Conservation (phyloP, 2,888 invertebrate genomes). For the Empis livida region DNA sequence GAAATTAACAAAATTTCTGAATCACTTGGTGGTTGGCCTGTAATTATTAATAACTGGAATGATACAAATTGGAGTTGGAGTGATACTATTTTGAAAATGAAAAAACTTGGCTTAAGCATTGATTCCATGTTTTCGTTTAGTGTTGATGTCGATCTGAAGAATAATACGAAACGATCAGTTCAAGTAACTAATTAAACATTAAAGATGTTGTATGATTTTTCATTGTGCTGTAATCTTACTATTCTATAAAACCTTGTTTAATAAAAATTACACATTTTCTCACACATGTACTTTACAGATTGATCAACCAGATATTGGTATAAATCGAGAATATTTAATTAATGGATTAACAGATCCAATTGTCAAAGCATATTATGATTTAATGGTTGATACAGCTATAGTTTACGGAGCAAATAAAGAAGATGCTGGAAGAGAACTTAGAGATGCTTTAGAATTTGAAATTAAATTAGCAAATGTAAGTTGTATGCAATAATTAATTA, state of each 20-base stretch:
- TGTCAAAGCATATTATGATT: conserved; percentile 64
- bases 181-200: conserved; percentile 47
- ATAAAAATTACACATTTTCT: conserved; percentile 34
- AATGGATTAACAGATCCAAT: conserved; percentile 64
- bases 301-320: conserved; percentile 67
- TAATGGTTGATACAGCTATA: conserved; percentile 70
- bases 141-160: conserved; percentile 70
- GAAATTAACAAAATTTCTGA: conserved; percentile 55
- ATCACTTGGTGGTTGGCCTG: conserved; percentile 77
- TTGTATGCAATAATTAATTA: no score
- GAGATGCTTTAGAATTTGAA: conserved; percentile 68
- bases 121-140: conserved; percentile 78
- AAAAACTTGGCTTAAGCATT: conserved; percentile 61
- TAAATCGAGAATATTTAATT: conserved; percentile 65
- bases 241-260: neutral
- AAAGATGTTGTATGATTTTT: no score
- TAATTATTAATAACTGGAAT: conserved; percentile 62
- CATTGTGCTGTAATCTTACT: no score
- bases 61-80: conserved; percentile 58
- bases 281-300: conserved; percentile 44
- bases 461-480: conserved; percentile 75
- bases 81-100: conserved; percentile 62
- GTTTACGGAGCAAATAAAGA: conserved; percentile 61
- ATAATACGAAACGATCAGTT: conserved; percentile 63
- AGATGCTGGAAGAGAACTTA: conserved; percentile 52